These are phyloP conservation scores for Phoenicopterus ruber DNA, from an alignment of 2,113 vertebrate genomes.

Conservation along the genomic window DNA sequence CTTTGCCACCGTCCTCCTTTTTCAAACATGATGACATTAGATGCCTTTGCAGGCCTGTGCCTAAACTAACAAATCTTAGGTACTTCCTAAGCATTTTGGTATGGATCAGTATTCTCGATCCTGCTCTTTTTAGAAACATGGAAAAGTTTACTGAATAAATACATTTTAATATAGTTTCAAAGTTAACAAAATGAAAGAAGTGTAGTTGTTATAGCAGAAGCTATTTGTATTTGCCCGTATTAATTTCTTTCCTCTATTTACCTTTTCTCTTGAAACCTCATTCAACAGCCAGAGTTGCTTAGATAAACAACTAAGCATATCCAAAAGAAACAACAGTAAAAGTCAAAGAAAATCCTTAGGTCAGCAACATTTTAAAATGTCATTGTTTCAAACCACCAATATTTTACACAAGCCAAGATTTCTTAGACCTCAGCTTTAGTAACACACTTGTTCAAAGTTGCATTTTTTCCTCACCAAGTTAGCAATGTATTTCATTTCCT, in stretches of 20 bases:
- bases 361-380: slow-evolving; percentile 54
- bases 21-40: not conserved
- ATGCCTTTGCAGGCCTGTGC: not conserved
- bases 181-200: not conserved
- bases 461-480: not conserved
- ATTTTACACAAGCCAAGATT: slow-evolving; percentile 40
- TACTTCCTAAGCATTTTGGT: not conserved
- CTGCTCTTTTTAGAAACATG: not conserved
- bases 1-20: not conserved
- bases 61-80: slow-evolving; percentile 14
- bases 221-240: slow-evolving; percentile 32
- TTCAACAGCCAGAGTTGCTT: slow-evolving; percentile 46
- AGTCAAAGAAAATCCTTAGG: slow-evolving; percentile 67
- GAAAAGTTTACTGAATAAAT: slow-evolving; percentile 2
- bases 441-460: not conserved
- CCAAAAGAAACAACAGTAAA: slow-evolving; percentile 71
- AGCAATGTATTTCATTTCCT: not conserved
- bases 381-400: slow-evolving; percentile 52
- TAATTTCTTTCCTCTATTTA: slow-evolving; percentile 51
- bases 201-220: not conserved
- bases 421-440: not conserved
- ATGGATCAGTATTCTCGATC: not conserved
- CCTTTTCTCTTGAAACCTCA: slow-evolving; percentile 51
- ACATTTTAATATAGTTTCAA: not conserved
- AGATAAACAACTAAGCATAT: slow-evolving; percentile 58